Base-by-base conservation (phyloP, 2,797 vertebrate species). In the Sarcoramphus papa region DNA sequence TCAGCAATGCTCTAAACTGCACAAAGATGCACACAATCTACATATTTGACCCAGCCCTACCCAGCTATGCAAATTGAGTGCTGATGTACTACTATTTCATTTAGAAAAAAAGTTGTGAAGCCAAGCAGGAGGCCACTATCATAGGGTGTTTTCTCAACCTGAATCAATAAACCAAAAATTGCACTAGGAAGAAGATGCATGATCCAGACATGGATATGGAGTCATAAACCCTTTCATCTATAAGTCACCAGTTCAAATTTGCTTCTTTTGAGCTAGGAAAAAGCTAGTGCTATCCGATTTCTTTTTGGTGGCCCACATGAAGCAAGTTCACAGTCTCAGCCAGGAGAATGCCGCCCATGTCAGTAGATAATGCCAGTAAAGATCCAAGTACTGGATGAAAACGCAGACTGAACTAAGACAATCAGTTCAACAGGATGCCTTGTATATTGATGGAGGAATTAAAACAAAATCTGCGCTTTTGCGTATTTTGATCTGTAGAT, bases 341-440 rank as follows among this genome's bases (percentile, higher is more conserved):
- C 41, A 72, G 62, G 7, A 57, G 20, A 37, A 30, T 14, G 15
- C 10, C 70, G 23, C 7, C 25, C 7, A 2, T 21, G 4, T 31
- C 47, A 48, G 28, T 17, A 47, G 19, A 62, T 22, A 70, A 48
- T 3, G 12, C n/a, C 22, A 78, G 45, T 24, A 86, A 56, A 80
- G 67, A 45, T 37, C 6, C 10, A 14, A 23, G 14, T 31, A 48
- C 4, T 15, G 20, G 19, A 50, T 56, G n/a, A 73, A 91, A 90
- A 68, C 0, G 0, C 17, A 64, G 48, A 16, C 8, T 60, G 56
- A 70, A 51, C 9, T 15, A 18, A 69, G 35, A 67, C 1, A 4
- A 30, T 23, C 40, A 19, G 31, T 45, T 88, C n/a, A 86, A 51
- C 14, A 33, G 37, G 16, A 75, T 33, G 31, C 14, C 25, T 62